Evolutionary conservation across 2,113 vertebrate species (phyloP).

Genomic region (Vulpes ferrilata): DNA sequence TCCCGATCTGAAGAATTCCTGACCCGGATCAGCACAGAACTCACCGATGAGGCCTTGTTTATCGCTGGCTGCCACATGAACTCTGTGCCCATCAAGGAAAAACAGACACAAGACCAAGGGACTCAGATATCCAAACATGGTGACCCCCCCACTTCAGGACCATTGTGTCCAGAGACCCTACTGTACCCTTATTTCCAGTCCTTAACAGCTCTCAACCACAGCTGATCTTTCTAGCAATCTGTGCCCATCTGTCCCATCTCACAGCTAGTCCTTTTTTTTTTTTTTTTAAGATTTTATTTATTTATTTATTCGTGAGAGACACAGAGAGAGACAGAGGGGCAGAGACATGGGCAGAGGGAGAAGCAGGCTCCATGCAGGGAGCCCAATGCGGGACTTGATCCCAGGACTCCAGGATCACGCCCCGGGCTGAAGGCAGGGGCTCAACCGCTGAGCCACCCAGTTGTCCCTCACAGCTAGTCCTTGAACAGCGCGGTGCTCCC

Average conservation of each 20-base stretch:
- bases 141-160: conserved; percentile 4
- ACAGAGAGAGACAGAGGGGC: no score
- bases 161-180: background rate
- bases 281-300: no score
- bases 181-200: background rate
- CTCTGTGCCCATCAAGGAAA: conserved; percentile 41
- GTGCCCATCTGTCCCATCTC: background rate
- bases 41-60: conserved; percentile 76
- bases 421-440: no score
- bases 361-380: no score
- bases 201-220: background rate
- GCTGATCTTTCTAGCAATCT: background rate
- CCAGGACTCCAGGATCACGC: no score
- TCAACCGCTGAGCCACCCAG: background rate
- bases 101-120: conserved; percentile 75
- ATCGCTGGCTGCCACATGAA: conserved; percentile 45
- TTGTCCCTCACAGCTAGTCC: background rate
- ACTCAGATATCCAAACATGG: conserved; percentile 77
- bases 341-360: no score
- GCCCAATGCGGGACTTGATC: no score
- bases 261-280: background rate
- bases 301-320: no score
- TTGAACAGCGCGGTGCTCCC: background rate
- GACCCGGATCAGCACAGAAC: conserved; percentile 74
- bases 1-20: conserved; percentile 78